Percentiles rank a stretch among this genome's conserved stretches.
These are phyloP conservation scores for Oreortyx pictus DNA, from an alignment of 2,797 vertebrate genomes.

Conservation along the genomic window DNA sequence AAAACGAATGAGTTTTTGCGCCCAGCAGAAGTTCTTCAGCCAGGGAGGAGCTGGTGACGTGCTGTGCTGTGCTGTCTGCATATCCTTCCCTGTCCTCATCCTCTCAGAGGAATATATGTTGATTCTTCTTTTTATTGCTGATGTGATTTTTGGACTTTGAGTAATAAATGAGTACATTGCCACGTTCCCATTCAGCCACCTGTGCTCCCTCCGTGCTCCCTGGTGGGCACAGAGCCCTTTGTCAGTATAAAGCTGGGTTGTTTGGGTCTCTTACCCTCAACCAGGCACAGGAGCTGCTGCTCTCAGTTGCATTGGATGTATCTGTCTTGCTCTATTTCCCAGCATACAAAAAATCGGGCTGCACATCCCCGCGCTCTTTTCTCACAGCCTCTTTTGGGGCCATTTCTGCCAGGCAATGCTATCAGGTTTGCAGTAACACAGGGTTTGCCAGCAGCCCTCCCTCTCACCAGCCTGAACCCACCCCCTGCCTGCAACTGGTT, in stretches of 20 bases:
- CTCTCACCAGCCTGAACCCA: neutral
- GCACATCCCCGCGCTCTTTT: neutral
- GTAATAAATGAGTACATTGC: neutral
- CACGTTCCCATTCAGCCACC: neutral
- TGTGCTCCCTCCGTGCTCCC: neutral
- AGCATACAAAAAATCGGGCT: neutral
- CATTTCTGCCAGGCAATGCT: neutral
- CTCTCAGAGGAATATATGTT: neutral
- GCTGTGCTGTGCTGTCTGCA: neutral
- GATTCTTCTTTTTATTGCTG: neutral
- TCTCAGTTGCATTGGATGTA: neutral
- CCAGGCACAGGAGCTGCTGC: neutral
- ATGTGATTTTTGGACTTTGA: neutral
- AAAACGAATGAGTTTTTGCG: neutral
- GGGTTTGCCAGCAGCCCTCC: slow-evolving; percentile 9
- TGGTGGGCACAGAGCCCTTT: neutral
- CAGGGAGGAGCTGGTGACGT: neutral
- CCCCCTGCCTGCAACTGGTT: neutral
- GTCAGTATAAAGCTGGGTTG: neutral
- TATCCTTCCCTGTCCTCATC: neutral
- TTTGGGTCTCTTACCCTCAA: neutral
- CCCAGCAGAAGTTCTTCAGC: neutral
- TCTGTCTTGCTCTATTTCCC: neutral
- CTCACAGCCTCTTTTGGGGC: neutral
- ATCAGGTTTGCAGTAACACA: neutral